Evolutionary conservation across 2,888 invertebrate species (phyloP).

Genomic region (Aphodius sticticus): DNA sequence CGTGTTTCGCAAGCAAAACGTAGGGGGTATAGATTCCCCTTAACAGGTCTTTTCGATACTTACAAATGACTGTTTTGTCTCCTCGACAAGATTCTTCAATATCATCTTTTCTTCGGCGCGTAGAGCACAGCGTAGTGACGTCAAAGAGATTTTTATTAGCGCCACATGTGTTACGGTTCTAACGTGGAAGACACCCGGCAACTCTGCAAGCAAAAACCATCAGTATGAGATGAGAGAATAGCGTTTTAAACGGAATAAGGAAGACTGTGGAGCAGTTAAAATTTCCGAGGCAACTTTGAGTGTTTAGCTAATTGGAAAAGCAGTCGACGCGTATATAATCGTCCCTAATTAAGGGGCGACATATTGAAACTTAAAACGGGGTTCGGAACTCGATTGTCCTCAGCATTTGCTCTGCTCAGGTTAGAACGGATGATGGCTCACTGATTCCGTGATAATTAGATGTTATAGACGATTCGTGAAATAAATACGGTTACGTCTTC

Average conservation of each 20-base stretch:
- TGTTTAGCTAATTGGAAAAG: not conserved
- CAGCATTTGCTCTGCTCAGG: not conserved
- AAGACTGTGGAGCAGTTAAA: too few species aligned
- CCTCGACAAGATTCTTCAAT: constrained; percentile 33
- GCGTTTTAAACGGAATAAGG: too few species aligned
- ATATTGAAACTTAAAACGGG: not conserved
- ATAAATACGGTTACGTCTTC: too few species aligned
- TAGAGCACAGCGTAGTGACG: constrained; percentile 36
- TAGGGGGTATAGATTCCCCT: too few species aligned
- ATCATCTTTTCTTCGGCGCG: constrained; percentile 27
- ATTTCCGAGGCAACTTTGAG: not conserved
- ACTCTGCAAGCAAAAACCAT: constrained; percentile 30
- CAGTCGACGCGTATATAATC: not conserved
- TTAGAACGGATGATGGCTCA: too few species aligned
- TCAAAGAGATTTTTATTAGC: constrained; percentile 40
- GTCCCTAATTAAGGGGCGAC: too few species aligned
- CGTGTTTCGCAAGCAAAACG: too few species aligned
- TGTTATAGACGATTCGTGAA: too few species aligned
- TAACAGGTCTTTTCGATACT: constrained; percentile 16
- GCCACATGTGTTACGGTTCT: constrained; percentile 43
- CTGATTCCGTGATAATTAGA: too few species aligned
- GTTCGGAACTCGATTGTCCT: not conserved
- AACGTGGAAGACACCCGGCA: constrained; percentile 42
- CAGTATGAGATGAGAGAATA: too few species aligned
- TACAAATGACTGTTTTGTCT: constrained; percentile 40